These are phyloP conservation scores for Drosophila helvetica DNA, from an alignment of 2,888 invertebrate genomes.

Conservation along the genomic window DNA sequence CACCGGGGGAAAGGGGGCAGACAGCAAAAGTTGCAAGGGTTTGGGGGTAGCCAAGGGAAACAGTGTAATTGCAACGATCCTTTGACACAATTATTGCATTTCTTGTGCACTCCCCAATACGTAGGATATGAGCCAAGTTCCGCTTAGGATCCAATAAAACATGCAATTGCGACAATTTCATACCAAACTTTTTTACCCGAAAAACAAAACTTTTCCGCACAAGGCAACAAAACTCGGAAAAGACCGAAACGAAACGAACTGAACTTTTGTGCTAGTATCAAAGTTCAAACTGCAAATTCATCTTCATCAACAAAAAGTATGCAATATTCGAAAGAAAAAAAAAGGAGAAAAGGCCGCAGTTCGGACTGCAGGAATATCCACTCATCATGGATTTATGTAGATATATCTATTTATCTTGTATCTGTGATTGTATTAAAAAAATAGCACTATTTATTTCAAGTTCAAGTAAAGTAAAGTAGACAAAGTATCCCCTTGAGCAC, in stretches of 20 bases:
- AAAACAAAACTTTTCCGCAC: constrained; percentile 28
- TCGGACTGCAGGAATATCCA: not conserved
- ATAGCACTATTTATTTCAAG: too few species aligned
- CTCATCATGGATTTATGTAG: not conserved
- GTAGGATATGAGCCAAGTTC: not conserved
- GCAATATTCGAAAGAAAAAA: constrained; percentile 19
- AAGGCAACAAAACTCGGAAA: constrained; percentile 10
- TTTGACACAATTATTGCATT: constrained; percentile 64
- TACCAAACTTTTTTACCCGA: constrained; percentile 50
- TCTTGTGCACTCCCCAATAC: constrained; percentile 18
- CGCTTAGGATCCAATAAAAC: constrained; percentile 47
- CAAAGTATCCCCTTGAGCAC: constrained; percentile 11
- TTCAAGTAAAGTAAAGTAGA: too few species aligned
- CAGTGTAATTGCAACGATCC: constrained; percentile 14
- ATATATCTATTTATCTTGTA: not conserved
- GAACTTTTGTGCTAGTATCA: constrained; percentile 59
- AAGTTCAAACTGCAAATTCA: constrained; percentile 77
- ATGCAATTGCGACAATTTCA: constrained; percentile 67
- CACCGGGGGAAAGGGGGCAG: too few species aligned
- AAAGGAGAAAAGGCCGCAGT: not conserved
- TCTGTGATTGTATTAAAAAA: too few species aligned
- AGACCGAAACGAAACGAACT: constrained; percentile 42
- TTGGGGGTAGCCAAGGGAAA: not conserved
- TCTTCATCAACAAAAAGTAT: constrained; percentile 68
- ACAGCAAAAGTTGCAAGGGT: not conserved